Evolutionary conservation across 1,140 invertebrate genomes (phyloP), one percentile per base, ranked within the genome.

Genomic region (Eueides isabella): DNA sequence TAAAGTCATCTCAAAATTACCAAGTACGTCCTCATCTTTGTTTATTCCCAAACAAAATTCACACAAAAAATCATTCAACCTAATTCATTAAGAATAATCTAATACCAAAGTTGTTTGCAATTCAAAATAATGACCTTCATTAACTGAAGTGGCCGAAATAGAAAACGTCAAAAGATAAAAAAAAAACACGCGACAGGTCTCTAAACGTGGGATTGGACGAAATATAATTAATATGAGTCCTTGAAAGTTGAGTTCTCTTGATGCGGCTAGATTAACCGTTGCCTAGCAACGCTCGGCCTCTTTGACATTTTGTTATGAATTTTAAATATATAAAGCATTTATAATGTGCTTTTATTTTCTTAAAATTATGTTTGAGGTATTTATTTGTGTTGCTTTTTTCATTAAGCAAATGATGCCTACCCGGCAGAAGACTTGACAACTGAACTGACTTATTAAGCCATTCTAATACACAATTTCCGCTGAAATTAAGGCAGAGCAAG

Each of bases 71-170:
- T 55, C 48, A 55, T 55, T 23, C 48, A 55, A 55, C 66, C 41
- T 65, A 71, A 65, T 71, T 48, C 29, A 55, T 55, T 55, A 55
- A 23, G 48, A 55, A 55, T 55, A 44, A 33, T 63, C 19, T 63
- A 61, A 31, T 41, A 64, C 62, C 7, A 61, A 67, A 72, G 31
- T 65, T 55, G 38, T 41, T 55, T 72, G 26, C 38, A 41, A 69
- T 71, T 74, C 71, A 73, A 66, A 65, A 72, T 77, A 77, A 77
- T 33, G 63, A 74, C 67, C 67, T 69, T 77, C 75, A 73, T 77
- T 77, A 77, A 61, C 16, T 67, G 44, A 30, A 77, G 75, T 62
- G 63, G 61, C 55, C 41, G 64, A 14, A 62, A 65, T n/a, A 33
- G 38, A 48, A 64, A 62, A 63, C 35, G 74, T 38, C 30, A 30